Evolutionary conservation across 2,797 vertebrate species (phyloP).

Genomic region (Anolis apletophallus): DNA sequence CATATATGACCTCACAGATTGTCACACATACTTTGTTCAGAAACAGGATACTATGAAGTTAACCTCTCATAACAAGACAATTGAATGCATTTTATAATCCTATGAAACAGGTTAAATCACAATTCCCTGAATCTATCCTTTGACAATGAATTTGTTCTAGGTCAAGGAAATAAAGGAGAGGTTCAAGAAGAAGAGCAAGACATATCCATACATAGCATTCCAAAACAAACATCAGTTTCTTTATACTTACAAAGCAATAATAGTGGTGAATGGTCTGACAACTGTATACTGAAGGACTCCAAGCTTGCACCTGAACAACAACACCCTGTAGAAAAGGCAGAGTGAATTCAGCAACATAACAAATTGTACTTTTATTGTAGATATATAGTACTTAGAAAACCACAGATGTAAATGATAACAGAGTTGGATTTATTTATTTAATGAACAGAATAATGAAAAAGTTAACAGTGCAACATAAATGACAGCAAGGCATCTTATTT

Average conservation of each 20-base stretch:
- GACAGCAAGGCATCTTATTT: neutral
- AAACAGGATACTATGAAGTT: too few species aligned
- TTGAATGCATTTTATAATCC: too few species aligned
- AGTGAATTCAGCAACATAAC: slow-evolving; percentile 22
- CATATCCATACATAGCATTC: slow-evolving; percentile 39
- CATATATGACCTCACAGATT: too few species aligned
- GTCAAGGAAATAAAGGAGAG: neutral
- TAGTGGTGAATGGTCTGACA: slow-evolving; percentile 94
- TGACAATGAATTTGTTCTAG: too few species aligned
- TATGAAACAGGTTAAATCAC: too few species aligned
- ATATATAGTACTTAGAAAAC: neutral
- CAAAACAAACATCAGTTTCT: slow-evolving; percentile 36
- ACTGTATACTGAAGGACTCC: slow-evolving; percentile 98
- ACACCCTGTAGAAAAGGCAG: slow-evolving; percentile 84
- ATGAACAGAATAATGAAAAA: neutral
- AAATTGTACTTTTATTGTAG: neutral
- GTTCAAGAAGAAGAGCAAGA: neutral
- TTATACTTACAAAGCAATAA: slow-evolving; percentile 93
- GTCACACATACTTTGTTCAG: too few species aligned
- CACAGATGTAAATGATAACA: neutral
- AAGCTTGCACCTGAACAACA: slow-evolving; percentile 94
- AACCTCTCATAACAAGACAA: too few species aligned
- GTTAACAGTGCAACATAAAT: neutral
- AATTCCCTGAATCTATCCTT: too few species aligned
- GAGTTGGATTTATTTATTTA: neutral